A percentile compares a stretch with the other conserved stretches of the same genome.
Evolutionary conservation across 2,797 vertebrate genomes (phyloP).

Genomic region (Cryptoprocta ferox): DNA sequence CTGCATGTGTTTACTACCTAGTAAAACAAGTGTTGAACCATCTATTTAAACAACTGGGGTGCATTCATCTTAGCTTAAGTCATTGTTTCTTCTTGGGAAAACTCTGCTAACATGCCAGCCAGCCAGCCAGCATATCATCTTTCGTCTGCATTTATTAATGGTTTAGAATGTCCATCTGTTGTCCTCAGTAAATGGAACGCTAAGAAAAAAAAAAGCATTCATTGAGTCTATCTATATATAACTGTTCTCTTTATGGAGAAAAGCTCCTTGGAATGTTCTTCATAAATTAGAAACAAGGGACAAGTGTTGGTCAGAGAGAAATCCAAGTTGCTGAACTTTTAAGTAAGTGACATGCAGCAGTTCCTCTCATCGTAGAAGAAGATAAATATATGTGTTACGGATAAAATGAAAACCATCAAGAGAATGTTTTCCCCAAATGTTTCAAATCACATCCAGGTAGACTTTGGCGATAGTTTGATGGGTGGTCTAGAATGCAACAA

Average conservation of each 20-base stretch:
- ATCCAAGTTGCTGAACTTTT: conserved; percentile 15
- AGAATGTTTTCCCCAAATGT: conserved; percentile 8
- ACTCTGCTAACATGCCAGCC: conserved; percentile 48
- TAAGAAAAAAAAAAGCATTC: conserved; percentile 58
- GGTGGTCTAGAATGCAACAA: not conserved
- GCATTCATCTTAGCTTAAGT: conserved; percentile 70
- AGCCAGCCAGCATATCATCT: conserved; percentile 53
- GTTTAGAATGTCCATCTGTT: conserved; percentile 76
- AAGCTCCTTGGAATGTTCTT: conserved; percentile 23
- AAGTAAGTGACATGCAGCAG: conserved; percentile 4
- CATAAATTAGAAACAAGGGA: conserved; percentile 40
- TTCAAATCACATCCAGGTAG: not conserved
- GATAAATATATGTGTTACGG: conserved; percentile 49
- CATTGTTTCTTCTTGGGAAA: conserved; percentile 75
- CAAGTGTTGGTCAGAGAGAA: conserved; percentile 40
- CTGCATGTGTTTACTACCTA: conserved; percentile 66
- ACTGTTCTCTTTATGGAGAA: conserved; percentile 30
- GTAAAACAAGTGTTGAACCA: conserved; percentile 61
- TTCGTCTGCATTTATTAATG: conserved; percentile 79
- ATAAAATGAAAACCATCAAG: not conserved
- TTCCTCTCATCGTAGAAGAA: not conserved
- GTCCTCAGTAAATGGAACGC: conserved; percentile 65
- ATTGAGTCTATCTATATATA: conserved; percentile 52
- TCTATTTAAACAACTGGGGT: conserved; percentile 72
- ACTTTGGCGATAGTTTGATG: not conserved